Percentiles rank a stretch among this genome's conserved stretches.
Evolutionary conservation across 53 echinoderm and acorn worm species (phyloP).

Genomic region (Pentamera pediparva): DNA sequence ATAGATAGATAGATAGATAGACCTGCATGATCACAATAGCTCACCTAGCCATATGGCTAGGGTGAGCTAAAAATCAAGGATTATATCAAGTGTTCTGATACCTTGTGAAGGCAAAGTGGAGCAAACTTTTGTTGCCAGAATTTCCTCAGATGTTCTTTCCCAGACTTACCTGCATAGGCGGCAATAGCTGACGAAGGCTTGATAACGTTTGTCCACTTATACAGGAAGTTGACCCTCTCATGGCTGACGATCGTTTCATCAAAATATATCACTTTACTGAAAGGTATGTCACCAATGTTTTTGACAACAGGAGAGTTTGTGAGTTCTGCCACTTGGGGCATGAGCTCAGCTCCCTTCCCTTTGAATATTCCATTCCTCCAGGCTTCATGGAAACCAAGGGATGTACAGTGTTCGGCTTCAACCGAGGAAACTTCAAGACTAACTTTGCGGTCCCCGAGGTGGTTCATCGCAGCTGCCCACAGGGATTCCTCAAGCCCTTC

Average conservation of each 20-base stretch:
- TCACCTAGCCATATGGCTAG: too few relatives aligned
- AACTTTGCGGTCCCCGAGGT: constrained; percentile 62
- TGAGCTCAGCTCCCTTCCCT: constrained; percentile 52
- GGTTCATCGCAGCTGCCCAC: constrained; percentile 62
- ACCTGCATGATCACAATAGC: too few relatives aligned
- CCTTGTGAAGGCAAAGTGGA: not conserved
- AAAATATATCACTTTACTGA: constrained; percentile 81
- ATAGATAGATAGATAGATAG: too few relatives aligned
- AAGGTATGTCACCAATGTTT: constrained; percentile 54
- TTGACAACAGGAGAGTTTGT: constrained; percentile 50
- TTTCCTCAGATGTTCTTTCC: not conserved
- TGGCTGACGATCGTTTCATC: constrained; percentile 68
- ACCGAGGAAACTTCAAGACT: constrained; percentile 59
- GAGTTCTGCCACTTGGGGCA: constrained; percentile 52
- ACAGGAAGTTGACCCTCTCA: constrained; percentile 63
- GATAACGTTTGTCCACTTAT: constrained; percentile 59
- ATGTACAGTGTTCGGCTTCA: constrained; percentile 55
- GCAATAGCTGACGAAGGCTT: constrained; percentile 37
- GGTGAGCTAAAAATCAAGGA: too few relatives aligned
- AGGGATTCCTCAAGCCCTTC: constrained; percentile 56
- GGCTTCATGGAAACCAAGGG: constrained; percentile 75
- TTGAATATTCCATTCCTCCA: constrained; percentile 92
- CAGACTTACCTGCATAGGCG: constrained; percentile 46
- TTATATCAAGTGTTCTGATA: not conserved
- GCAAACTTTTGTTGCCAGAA: not conserved